Percentiles rank a stretch among this genome's conserved stretches.
Conservation (phyloP, 2,888 invertebrate species). For the Scaptomyza cyrtandrae region DNA sequence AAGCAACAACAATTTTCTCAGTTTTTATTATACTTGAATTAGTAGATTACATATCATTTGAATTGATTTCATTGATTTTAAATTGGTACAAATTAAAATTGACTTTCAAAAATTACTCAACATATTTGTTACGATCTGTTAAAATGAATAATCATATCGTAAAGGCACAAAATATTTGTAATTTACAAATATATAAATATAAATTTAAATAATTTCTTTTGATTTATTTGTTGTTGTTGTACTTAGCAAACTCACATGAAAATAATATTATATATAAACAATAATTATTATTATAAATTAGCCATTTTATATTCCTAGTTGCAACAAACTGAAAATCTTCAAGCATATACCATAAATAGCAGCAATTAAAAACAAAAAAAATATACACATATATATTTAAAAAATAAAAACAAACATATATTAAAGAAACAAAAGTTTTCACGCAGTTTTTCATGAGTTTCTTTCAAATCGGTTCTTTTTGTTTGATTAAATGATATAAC, state of each 20-base stretch:
- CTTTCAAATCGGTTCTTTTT: constrained; percentile 20
- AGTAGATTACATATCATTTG: constrained; percentile 55
- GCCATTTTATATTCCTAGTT: constrained; percentile 16
- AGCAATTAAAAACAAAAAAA: constrained; percentile 17
- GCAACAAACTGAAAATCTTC: constrained; percentile 26
- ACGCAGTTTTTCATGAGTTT: constrained; percentile 13
- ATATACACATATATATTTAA: not conserved
- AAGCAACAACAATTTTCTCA: constrained; percentile 28
- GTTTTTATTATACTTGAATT: constrained; percentile 8
- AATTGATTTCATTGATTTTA: constrained; percentile 14
- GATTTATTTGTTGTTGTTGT: constrained; percentile 59
- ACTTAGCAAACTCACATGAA: constrained; percentile 50
- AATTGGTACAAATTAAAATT: constrained; percentile 40
- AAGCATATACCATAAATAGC: constrained; percentile 38
- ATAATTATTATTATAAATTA: constrained; percentile 25
- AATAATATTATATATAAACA: constrained; percentile 22
- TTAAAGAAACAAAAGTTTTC: constrained; percentile 9
- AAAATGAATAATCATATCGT: constrained; percentile 69
- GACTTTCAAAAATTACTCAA: not conserved
- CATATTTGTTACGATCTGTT: constrained; percentile 30
- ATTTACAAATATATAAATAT: constrained; percentile 19
- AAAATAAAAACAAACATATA: constrained; percentile 1
- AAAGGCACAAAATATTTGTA: constrained; percentile 53
- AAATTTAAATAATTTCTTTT: constrained; percentile 26
- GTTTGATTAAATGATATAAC: constrained; percentile 25